phyloP scores from a whole-genome alignment of 1,140 invertebrate genomes.

The Eriocheir sinensis region DNA sequence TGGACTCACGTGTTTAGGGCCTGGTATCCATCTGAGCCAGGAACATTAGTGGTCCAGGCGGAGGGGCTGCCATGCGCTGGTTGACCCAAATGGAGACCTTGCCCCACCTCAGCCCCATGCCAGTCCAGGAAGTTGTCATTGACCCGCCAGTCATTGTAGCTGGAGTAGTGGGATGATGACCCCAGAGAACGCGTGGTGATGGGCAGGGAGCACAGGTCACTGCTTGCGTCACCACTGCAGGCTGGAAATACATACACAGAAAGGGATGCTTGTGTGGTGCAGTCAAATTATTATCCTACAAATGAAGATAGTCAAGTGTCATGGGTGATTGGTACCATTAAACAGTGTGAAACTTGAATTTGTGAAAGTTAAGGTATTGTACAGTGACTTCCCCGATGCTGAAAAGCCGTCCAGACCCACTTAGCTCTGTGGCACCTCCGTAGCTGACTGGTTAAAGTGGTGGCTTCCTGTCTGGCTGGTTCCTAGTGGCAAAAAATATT shows the following conservation, averaged over 20 bases:
- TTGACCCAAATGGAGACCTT: slow-evolving; percentile 81
- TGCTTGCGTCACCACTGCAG: background rate
- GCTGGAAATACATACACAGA: slow-evolving; percentile 5
- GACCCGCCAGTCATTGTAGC: slow-evolving; percentile 81
- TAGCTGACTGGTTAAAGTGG: too few relatives aligned
- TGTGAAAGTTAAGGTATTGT: too few relatives aligned
- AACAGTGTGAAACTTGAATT: too few relatives aligned
- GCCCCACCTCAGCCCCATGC: slow-evolving; percentile 81
- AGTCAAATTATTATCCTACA: too few relatives aligned
- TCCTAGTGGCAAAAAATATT: too few relatives aligned
- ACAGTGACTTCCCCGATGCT: too few relatives aligned
- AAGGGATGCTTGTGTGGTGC: too few relatives aligned
- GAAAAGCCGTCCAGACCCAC: too few relatives aligned
- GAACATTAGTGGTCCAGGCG: slow-evolving; percentile 26
- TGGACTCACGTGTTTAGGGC: slow-evolving; percentile 31
- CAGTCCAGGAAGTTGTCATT: slow-evolving; percentile 82
- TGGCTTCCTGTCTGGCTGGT: too few relatives aligned
- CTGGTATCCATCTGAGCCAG: slow-evolving; percentile 19
- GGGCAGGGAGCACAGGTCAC: slow-evolving; percentile 31
- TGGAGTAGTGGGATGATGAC: background rate
- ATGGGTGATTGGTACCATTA: too few relatives aligned
- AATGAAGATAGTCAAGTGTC: too few relatives aligned
- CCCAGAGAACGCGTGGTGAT: slow-evolving; percentile 28
- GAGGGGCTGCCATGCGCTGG: slow-evolving; percentile 81
- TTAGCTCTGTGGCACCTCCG: too few relatives aligned